phyloP scores from a whole-genome alignment of 2,797 vertebrate species.

The Rhinoraja longicauda region DNA sequence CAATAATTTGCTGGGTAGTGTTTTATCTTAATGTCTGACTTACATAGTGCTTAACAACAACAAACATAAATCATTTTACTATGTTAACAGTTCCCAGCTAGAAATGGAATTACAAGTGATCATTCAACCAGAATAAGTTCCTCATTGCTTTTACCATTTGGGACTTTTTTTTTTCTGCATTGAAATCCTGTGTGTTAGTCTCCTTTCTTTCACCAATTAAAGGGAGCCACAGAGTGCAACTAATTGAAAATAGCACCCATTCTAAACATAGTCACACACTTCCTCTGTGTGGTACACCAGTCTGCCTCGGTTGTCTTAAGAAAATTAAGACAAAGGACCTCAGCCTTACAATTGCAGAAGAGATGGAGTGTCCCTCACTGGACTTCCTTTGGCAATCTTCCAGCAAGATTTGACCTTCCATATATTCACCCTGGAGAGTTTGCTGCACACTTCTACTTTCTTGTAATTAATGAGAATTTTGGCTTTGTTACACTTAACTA shows the following conservation, averaged over 20 bases:
- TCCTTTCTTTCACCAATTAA: constrained; percentile 7
- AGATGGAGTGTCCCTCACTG: not conserved
- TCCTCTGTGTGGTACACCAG: not conserved
- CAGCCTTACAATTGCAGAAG: not conserved
- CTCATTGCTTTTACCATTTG: not conserved
- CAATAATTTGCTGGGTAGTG: constrained; percentile 11
- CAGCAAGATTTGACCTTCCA: not conserved
- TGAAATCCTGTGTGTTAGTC: not conserved
- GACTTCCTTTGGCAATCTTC: not conserved
- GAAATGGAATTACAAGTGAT: not conserved
- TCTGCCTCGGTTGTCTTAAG: not conserved
- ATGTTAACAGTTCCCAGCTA: constrained; percentile 7
- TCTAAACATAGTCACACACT: not conserved
- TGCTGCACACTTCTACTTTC: not conserved
- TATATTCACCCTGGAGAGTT: constrained; percentile 7
- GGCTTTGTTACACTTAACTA: not conserved
- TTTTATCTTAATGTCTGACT: constrained; percentile 39
- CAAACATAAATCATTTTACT: constrained; percentile 18
- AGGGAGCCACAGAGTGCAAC: not conserved
- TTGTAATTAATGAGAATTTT: constrained; percentile 26
- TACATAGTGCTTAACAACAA: constrained; percentile 21
- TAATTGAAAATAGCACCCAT: not conserved
- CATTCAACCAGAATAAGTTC: constrained; percentile 24
- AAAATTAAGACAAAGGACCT: not conserved
- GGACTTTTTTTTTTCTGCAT: not conserved